Base-by-base conservation (phyloP, 1,140 invertebrate species). In the Panagrolaimus sp. region DNA sequence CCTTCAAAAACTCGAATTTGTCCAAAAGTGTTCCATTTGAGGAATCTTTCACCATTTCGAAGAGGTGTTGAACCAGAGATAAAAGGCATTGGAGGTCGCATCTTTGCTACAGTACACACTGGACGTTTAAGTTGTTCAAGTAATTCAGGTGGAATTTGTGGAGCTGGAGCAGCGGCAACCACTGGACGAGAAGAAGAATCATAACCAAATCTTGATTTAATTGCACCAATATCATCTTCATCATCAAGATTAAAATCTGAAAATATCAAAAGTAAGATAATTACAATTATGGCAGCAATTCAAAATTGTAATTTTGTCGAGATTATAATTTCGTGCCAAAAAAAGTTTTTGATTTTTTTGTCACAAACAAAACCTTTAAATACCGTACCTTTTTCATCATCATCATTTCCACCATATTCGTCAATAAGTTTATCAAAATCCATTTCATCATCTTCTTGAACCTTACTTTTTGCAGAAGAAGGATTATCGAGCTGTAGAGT, bases 11-110 rank as follows among this genome's bases (percentile, higher is more conserved):
- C 21, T 12, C 52, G 8, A 58, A 58, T 58, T 21, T 58, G 52
- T 12, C 52, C 52, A 14, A 21, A 58, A 0, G n/a, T 26, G 5
- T 58, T 58, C 52, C 52, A 58, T 17, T 58, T 21, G 5, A 58
- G 17, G 8, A 58, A 58, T 12, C 52, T 21, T 14, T 58, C 52
- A 24, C 52, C 52, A 21, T 21, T 26, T 14, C 28, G 14, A 24
- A 28, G 14, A 10, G 52, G 52, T 28, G 52, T 58, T 21, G 52
- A 58, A 58, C 52, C 52, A 14, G 52, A 58, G n/a, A 58, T 28
- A 17, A 58, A 58, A 12, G 52, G 1, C 0, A 28, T 4, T n/a
- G 52, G 52, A 1, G 52, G 52, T 21, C 15, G 21, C 52, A 58
- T 21, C 1, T 21, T 28, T 58, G 52, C 21, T 12, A 58, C 17